These are phyloP conservation scores for Microdon myrmicae DNA, from an alignment of 2,888 invertebrate species.

Conservation along the genomic window DNA sequence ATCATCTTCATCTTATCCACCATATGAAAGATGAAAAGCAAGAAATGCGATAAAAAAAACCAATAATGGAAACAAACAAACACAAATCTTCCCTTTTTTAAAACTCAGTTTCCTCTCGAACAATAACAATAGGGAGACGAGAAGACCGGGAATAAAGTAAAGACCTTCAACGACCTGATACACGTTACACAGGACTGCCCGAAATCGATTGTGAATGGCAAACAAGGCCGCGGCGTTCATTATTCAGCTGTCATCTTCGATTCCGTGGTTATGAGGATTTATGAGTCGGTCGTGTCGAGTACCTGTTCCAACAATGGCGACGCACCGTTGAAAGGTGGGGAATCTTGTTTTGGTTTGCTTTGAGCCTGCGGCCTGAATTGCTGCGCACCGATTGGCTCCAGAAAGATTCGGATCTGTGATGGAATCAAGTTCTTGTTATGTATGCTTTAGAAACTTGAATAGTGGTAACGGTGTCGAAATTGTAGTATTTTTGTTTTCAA, in stretches of 20 bases:
- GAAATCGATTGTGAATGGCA: conserved; percentile 45
- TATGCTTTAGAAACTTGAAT: no score
- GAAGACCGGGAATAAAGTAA: conserved; percentile 18
- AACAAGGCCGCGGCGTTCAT: conserved; percentile 51
- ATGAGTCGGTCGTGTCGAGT: conserved; percentile 46
- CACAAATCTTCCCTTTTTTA: conserved; percentile 9
- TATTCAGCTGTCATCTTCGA: conserved; percentile 52
- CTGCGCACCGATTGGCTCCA: conserved; percentile 32
- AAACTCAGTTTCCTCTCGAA: no score
- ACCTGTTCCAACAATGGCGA: conserved; percentile 51
- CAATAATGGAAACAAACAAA: conserved; percentile 7
- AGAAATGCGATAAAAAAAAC: conserved; percentile 12
- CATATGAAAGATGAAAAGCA: conserved; percentile 17
- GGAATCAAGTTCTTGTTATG: no score
- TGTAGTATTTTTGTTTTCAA: no score
- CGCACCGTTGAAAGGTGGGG: conserved; percentile 35
- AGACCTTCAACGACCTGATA: neutral
- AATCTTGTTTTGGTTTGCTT: conserved; percentile 24
- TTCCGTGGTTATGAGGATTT: conserved; percentile 52
- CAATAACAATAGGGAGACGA: conserved; percentile 5
- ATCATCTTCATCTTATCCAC: conserved; percentile 21
- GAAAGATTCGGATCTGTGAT: conserved; percentile 4
- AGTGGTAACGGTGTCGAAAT: no score
- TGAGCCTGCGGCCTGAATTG: conserved; percentile 30
- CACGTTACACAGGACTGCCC: conserved; percentile 22